Percentiles rank a stretch among this genome's conserved stretches.
phyloP scores from a whole-genome alignment of 2,888 invertebrate species.

The Choreutis nemorana region DNA sequence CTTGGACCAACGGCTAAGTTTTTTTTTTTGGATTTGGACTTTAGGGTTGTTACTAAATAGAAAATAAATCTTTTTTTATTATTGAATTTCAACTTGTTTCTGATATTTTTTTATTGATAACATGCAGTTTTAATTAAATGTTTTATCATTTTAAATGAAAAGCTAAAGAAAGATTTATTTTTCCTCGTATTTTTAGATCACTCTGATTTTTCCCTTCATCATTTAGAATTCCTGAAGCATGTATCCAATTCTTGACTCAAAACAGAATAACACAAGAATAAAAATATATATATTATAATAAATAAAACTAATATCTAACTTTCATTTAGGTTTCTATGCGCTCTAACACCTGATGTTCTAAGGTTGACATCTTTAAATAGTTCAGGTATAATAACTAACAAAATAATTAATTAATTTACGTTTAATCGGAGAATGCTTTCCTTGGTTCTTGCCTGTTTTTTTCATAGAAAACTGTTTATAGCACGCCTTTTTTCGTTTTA shows the following conservation, averaged over 20 bases:
- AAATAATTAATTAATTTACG: slow-evolving; percentile 14
- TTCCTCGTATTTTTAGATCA: no score
- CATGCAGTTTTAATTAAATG: no score
- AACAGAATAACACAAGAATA: no score
- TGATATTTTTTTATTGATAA: no score
- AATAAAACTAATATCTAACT: slow-evolving; percentile 20
- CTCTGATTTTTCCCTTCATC: no score
- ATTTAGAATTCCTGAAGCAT: no score
- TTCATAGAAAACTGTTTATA: slow-evolving; percentile 13
- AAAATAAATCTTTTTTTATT: slow-evolving; percentile 4
- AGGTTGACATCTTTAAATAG: slow-evolving; percentile 64
- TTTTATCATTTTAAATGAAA: no score
- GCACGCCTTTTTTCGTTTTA: slow-evolving; percentile 25
- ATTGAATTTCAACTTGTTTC: no score
- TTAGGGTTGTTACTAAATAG: no score
- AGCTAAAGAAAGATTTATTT: no score
- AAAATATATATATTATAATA: slow-evolving; percentile 17
- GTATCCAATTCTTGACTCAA: no score
- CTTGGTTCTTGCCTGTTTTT: slow-evolving; percentile 31
- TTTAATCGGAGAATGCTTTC: slow-evolving; percentile 54
- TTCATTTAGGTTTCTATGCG: slow-evolving; percentile 63
- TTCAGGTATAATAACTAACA: slow-evolving; percentile 53
- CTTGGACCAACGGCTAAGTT: slow-evolving; percentile 56
- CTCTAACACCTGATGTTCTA: slow-evolving; percentile 63
- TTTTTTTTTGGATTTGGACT: slow-evolving; percentile 4